phyloP scores from a whole-genome alignment of 2,888 invertebrate genomes.

The Caradrina clavipalpis region DNA sequence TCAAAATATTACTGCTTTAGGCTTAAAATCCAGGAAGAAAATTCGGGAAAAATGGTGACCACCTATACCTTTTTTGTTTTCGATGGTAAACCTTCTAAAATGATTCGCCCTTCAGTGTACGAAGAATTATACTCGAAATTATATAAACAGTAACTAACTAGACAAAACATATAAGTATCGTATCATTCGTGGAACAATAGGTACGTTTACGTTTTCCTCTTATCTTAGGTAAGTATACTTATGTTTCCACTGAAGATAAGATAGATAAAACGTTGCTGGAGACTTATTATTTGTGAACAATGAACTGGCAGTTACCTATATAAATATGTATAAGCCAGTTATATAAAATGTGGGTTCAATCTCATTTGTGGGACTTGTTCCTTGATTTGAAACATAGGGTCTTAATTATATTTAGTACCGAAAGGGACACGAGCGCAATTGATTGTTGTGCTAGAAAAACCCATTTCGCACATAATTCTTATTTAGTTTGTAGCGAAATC shows the following conservation, averaged over 20 bases:
- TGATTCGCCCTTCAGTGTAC: background rate
- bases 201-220: background rate
- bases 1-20: too few species aligned
- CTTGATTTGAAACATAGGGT: background rate
- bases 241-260: slow-evolving; percentile 30
- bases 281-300: slow-evolving; percentile 15
- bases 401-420: background rate
- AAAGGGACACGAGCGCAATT: too few species aligned
- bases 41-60: too few species aligned
- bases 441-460: too few species aligned
- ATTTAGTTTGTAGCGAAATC: too few species aligned
- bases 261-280: slow-evolving; percentile 40
- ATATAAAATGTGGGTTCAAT: background rate
- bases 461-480: too few species aligned
- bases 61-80: background rate
- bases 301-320: background rate
- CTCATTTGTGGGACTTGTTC: background rate
- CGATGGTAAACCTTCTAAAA: background rate
- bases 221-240: slow-evolving; percentile 14
- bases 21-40: too few species aligned
- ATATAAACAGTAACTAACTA: background rate
- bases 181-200: slow-evolving; percentile 5
- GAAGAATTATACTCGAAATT: background rate
- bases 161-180: background rate
- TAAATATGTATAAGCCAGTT: background rate